Base-by-base conservation (phyloP, 2,113 vertebrate genomes). In the Corythornis vintsioides region DNA sequence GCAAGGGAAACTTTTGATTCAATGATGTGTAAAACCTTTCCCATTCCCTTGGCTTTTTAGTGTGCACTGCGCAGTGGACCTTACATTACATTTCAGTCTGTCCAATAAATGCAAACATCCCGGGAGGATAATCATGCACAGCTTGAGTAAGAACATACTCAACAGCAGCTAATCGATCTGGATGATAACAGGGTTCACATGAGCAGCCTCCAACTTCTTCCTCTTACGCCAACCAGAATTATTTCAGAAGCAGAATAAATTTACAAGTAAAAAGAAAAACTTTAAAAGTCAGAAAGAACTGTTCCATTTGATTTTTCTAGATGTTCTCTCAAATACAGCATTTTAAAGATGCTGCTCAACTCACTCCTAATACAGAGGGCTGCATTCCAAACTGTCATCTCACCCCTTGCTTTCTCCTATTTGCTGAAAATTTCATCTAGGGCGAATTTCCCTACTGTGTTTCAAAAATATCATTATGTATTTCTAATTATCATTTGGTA, bases 101-200 rank as follows among this genome's bases (percentile, higher is more conserved):
- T 15, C 53, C 61, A 65, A n/a, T 10, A 52, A 69, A 75, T 0
- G 8, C 48, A 40, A 21, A 9, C 5, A 18, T 14, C 50, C 43
- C 75, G 13, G 1, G 9, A 33, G 74, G 21, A 57, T 21, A 31
- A 83, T 19, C 66, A 69, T 7, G 14, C 48, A 26, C 19, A 55
- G 72, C 43, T 25, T 17, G 8, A 70, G 24, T 19, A 53, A 28
- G 16, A 64, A 45, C 1, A 52, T 11, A 75, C 3, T 0, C 22
- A 60, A 31, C 3, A 20, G 11, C 48, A 78, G 22, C n/a, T 35
- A 3, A 56, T 15, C 3, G 2, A 15, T 26, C 19, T 48, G 25
- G 16, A 3, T 1, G 6, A 2, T 20, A 61, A 16, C 15, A 22
- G 48, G 8, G 29, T 15, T 80, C 45, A 20, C 8, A 2, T 3